Base-by-base conservation (phyloP, 35 echinoderm and acorn worm genomes). In the Anneissia japonica region DNA sequence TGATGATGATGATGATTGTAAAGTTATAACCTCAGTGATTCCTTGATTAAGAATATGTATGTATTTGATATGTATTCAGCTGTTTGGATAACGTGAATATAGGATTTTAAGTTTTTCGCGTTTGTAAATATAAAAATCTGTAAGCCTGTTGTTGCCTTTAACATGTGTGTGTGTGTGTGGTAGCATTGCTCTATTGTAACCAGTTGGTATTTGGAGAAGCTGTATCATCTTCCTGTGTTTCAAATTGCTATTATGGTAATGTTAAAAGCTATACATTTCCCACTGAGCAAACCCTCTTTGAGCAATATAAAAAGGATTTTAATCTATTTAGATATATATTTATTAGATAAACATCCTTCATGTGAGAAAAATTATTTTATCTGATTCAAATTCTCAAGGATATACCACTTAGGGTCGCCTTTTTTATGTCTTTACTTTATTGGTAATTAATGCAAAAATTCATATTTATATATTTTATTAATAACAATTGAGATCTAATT, bases 321-420 rank as follows among this genome's bases (percentile, higher is more conserved):
- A 64, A 64, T 64, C 51, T 64, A 64, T 64, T 64, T 64, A 64
- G 51, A 64, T 64, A 64, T 64, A 64, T 64, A 64, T 64, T 64
- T 64, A 64, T 64, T 64, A 64, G 21, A 64, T 64, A 64, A 64
- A 64, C 7, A 9, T 64, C 19, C 51, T 12, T 9, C 26, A 23
- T 64, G 51, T 64, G 40, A 43, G 14, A 43, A 43, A 43, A 43
- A 43, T 6, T n/a, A n/a, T n/a, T n/a, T n/a, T n/a, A n/a, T n/a
- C n/a, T n/a, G n/a, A n/a, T n/a, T n/a, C n/a, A n/a, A 19, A 23
- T 64, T 12, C 7, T 64, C 51, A 64, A 64, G 21, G 21, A 64
- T 64, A 19, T 23, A 23, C 11, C 51, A n/a, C n/a, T n/a, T n/a
- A n/a, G 51, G 51, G 51, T 64, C 19, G 51, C 26, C 51, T 64